Base-by-base conservation (phyloP, 2,888 invertebrate species). In the Nudaria mundana region DNA sequence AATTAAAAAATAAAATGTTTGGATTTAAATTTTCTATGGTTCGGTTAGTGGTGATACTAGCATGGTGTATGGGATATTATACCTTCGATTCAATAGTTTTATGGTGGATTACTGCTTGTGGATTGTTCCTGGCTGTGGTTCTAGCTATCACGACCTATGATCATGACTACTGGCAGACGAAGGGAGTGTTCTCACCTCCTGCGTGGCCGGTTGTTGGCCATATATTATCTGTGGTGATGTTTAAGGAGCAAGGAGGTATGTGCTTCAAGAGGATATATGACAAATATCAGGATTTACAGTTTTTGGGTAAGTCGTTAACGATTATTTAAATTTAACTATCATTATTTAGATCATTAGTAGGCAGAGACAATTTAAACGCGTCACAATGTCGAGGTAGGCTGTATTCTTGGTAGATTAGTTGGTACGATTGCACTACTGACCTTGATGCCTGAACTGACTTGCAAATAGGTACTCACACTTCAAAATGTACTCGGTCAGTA, bases 221-320 rank as follows among this genome's bases (percentile, higher is more conserved):
- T 45, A 87, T 87, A 16, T 54, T 71, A 34, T 61, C 81, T 0
- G 81, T 87, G 43, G 79, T 81, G 5, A 66, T 71, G 23, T 82
- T 86, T 43, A 80, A 77, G 56, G 87, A 87, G 48, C 88, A 88
- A 60, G 82, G 83, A 1, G 88, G 87, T 0, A 71, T 84, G 60
- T 82, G 81, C 44, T 88, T 86, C 54, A 80, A 85, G 48, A 77
- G 75, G 48, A 79, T 87, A 32, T 88, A 88, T 28, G 82, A 88
- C 39, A 68, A 66, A 0, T 76, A 84, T 48, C 81, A 66, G 55
- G 57, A 81, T 47, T 63, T 76, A 35, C 63, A 71, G 45, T 79
- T 78, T 72, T 67, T 88, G 41, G 88, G 88, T 87, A 44, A 75
- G 85, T 75, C 12, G 1, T 0, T 3, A 8, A 5, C 18, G 8